Base-by-base conservation (phyloP, 1,140 invertebrate genomes). In the Battus philenor region DNA sequence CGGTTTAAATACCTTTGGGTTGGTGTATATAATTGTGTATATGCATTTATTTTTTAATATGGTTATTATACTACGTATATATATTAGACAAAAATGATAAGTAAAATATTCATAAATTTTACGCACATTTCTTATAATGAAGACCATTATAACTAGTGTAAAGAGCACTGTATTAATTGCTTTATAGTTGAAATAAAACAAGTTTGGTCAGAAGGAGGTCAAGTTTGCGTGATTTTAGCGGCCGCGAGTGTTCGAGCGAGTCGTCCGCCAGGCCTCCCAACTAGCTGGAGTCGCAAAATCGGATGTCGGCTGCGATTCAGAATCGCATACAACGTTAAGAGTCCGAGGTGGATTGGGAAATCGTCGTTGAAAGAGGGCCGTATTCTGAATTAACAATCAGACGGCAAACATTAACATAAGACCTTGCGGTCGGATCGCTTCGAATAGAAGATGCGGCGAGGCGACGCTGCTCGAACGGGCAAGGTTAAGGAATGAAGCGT, bases 201-300 rank as follows among this genome's bases (percentile, higher is more conserved):
- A 67, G 54, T 68, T 69, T 63, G 50, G 29, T 26, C 53, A 47
- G 59, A 76, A 76, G 56, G 66, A 59, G 75, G 75, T 74, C 75
- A 79, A 79, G 75, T 79, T 74, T 70, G 65, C 50, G 46, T 60
- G 26, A 24, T 24, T 46, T 58, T 53, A 44, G 27, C 24, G 36
- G 27, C 12, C 32, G 39, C 49, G 24, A 46, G 27, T 26, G 51
- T 54, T 51, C 29, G 38, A 24, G 49, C 31, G 41, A 15, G 34
- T n/a, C 31, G 36, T 27, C 38, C 13, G n/a, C n/a, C n/a, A 4
- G 6, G 34, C 44, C 44, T 49, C 33, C 48, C 45, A 46, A 51
- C 47, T 54, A 56, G 51, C 29, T 13, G 15, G 9, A 30, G 12
- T 11, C 11, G 12, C 24, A 41, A 26, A 27, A 41, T 41, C 24